A percentile compares a stretch with the other conserved stretches of the same genome.
These are phyloP conservation scores for Lasioglossum albipes DNA, from an alignment of 1,140 invertebrate species.

Conservation along the genomic window DNA sequence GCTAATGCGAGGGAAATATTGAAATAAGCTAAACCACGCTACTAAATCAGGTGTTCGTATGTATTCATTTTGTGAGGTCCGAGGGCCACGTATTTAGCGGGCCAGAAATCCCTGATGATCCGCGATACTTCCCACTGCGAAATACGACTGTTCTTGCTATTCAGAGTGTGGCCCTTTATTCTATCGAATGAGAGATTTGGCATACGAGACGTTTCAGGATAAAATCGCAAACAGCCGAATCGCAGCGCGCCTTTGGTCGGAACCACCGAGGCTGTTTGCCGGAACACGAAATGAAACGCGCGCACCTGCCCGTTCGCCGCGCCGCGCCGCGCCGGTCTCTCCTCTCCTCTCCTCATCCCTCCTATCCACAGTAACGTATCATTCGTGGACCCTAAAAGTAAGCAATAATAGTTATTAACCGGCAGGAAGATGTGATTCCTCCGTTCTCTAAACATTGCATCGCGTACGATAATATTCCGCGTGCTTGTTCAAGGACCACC, in stretches of 20 bases:
- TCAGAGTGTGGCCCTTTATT: not conserved
- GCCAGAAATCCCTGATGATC: not conserved
- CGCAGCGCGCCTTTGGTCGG: constrained; percentile 37
- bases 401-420: constrained; percentile 8
- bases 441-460: not conserved
- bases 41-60: not conserved
- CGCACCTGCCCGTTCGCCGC: constrained; percentile 74
- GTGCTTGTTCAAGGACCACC: not conserved
- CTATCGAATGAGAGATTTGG: constrained; percentile 15
- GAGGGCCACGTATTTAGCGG: not conserved
- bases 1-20: not conserved
- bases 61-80: not conserved
- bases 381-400: constrained; percentile 38
- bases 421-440: not conserved
- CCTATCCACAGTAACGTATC: constrained; percentile 45
- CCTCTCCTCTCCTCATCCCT: constrained; percentile 48
- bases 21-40: not conserved
- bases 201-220: constrained; percentile 32
- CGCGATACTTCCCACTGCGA: not conserved
- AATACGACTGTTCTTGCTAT: not conserved
- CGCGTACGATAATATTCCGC: too few relatives aligned
- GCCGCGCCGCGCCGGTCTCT: constrained; percentile 60
- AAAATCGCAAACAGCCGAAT: constrained; percentile 45
- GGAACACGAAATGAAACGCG: constrained; percentile 73
- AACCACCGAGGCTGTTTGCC: constrained; percentile 56